Evolutionary conservation across 1,140 invertebrate species (phyloP).

Genomic region (Palaemon carinicauda): DNA sequence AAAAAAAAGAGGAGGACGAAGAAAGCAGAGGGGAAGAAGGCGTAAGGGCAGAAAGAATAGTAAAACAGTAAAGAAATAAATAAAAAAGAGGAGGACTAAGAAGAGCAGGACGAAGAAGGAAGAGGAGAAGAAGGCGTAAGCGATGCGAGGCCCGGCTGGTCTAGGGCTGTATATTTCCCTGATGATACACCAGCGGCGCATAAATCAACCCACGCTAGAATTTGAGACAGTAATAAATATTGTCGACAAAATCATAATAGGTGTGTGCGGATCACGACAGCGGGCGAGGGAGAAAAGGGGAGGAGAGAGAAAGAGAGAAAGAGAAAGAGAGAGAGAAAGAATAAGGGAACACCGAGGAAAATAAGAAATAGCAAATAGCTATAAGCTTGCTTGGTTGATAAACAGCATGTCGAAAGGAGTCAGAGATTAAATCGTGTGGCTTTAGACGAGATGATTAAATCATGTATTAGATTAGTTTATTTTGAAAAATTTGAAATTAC

Average conservation of each 20-base stretch:
- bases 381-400: too few species aligned
- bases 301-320: neutral
- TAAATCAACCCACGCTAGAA: slow-evolving; percentile 31
- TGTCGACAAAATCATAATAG: slow-evolving; percentile 30
- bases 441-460: too few species aligned
- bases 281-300: neutral
- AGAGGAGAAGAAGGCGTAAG: neutral
- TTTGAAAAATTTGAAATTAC: too few species aligned
- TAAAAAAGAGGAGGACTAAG: neutral
- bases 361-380: too few species aligned
- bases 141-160: neutral
- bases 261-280: slow-evolving; percentile 6
- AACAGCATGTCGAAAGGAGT: too few species aligned
- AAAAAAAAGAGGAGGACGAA: neutral
- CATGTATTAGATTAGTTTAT: too few species aligned
- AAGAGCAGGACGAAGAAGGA: neutral
- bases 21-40: neutral
- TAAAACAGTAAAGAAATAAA: neutral
- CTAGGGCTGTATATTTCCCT: neutral
- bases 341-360: too few species aligned
- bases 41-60: neutral
- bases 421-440: too few species aligned
- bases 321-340: neutral
- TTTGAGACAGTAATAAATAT: slow-evolving; percentile 42
- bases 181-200: slow-evolving; percentile 11